Percentiles rank a stretch among this genome's conserved stretches.
Conservation (phyloP, 2,888 invertebrate genomes). For the Byasa hedistus region DNA sequence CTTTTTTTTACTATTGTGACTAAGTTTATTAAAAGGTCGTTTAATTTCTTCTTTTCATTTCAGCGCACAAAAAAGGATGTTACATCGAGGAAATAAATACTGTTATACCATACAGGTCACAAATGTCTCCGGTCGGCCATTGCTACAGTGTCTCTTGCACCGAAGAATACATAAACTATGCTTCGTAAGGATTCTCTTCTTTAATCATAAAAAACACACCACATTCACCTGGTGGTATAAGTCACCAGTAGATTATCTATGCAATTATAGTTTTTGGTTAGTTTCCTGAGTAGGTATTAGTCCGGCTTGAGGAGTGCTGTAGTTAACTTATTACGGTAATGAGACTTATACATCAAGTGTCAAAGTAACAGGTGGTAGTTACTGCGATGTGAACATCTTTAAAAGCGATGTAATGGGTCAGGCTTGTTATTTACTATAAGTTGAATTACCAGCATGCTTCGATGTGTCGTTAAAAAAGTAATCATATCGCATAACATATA, state of each 20-base stretch:
- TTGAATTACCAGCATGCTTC: too few relatives aligned
- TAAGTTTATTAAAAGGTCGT: too few relatives aligned
- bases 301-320: too few relatives aligned
- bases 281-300: too few relatives aligned
- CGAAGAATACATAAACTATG: conserved; percentile 47
- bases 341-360: too few relatives aligned
- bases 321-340: too few relatives aligned
- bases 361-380: too few relatives aligned
- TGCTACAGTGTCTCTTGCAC: conserved; percentile 57
- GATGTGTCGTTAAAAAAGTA: too few relatives aligned
- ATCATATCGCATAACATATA: too few relatives aligned
- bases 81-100: conserved; percentile 59
- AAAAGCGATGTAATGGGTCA: too few relatives aligned
- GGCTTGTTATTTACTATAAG: too few relatives aligned
- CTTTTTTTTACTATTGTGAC: background rate
- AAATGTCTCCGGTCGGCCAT: conserved; percentile 46
- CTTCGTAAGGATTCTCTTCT: conserved; percentile 55
- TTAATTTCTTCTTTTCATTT: background rate
- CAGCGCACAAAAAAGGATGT: conserved; percentile 65
- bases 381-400: too few relatives aligned
- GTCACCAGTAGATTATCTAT: background rate
- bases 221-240: background rate
- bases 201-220: background rate
- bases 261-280: background rate
- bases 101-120: conserved; percentile 54